phyloP scores from a whole-genome alignment of 2,113 vertebrate genomes.

The Agapornis roseicollis region DNA sequence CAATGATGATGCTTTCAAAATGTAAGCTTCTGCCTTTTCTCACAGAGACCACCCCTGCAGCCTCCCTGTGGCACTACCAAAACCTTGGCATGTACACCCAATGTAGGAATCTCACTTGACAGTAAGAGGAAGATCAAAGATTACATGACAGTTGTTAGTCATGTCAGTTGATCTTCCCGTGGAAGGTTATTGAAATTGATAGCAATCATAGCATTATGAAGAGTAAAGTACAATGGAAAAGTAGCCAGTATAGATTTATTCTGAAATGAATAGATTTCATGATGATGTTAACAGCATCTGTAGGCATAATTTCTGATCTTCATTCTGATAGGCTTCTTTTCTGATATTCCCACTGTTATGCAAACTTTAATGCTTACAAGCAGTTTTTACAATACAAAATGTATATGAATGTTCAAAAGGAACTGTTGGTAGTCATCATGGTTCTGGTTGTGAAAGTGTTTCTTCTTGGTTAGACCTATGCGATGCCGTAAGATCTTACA shows the following conservation, averaged over 20 bases:
- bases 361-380: background rate
- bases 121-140: background rate
- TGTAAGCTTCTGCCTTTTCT: background rate
- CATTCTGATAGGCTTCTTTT: background rate
- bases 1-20: background rate
- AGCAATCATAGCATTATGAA: background rate
- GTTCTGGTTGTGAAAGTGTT: background rate
- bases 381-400: background rate
- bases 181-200: background rate
- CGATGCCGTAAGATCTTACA: background rate
- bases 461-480: background rate
- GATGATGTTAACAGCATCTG: background rate
- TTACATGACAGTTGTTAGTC: background rate
- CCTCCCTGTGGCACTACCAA: background rate
- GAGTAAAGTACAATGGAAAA: background rate
- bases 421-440: background rate
- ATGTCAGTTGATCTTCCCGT: background rate
- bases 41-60: background rate
- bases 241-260: background rate
- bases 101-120: background rate
- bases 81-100: background rate
- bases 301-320: background rate
- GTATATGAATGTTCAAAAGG: background rate
- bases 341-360: background rate
- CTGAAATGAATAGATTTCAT: background rate